A percentile compares a stretch with the other conserved stretches of the same genome.
phyloP scores from a whole-genome alignment of 2,797 vertebrate species.

The Chiloscyllium punctatum region DNA sequence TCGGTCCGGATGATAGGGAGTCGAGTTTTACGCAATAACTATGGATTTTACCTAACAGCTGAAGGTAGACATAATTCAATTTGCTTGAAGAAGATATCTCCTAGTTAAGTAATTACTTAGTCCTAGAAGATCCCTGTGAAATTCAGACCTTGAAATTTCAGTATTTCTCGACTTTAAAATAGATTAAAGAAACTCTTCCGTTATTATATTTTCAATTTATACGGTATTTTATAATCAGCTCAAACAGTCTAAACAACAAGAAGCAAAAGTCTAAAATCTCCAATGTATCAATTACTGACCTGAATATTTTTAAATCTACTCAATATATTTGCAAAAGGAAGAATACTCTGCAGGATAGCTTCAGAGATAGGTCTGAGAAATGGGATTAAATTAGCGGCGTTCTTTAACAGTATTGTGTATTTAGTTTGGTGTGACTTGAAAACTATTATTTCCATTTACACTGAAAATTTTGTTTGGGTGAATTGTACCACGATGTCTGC shows the following conservation, averaged over 20 bases:
- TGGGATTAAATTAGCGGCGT: neutral
- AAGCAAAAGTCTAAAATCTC: neutral
- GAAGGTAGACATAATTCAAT: neutral
- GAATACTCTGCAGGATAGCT: neutral
- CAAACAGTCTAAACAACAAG: neutral
- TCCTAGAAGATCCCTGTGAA: neutral
- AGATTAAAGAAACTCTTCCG: neutral
- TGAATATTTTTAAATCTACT: neutral
- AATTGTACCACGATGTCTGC: no score
- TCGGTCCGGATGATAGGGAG: neutral
- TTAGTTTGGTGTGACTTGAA: neutral
- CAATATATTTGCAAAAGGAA: neutral
- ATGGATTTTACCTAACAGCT: neutral
- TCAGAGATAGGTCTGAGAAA: neutral
- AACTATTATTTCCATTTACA: neutral
- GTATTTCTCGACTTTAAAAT: neutral
- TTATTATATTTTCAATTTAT: neutral
- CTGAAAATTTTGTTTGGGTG: neutral
- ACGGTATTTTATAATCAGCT: neutral
- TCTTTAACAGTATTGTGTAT: neutral
- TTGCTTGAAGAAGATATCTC: neutral
- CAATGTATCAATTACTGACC: neutral
- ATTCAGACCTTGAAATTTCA: neutral
- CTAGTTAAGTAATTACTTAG: neutral
- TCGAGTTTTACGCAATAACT: neutral